These are phyloP conservation scores for Adelognathus sp. DNA, from an alignment of 2,888 invertebrate species.

Conservation along the genomic window DNA sequence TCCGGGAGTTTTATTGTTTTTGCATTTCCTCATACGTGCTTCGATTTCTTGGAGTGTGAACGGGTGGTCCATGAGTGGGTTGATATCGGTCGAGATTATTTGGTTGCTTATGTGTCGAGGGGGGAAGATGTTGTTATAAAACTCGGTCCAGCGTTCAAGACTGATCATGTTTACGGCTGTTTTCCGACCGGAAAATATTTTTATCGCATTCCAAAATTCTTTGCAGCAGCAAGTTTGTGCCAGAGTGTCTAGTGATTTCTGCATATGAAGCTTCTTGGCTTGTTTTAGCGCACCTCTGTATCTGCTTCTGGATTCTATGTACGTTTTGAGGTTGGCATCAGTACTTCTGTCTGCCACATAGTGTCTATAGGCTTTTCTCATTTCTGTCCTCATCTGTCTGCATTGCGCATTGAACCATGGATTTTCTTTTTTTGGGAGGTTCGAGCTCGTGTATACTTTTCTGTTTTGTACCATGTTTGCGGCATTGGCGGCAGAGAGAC, in stretches of 20 bases:
- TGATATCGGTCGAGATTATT: background rate
- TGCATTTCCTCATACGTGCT: too few relatives aligned
- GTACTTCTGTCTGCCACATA: background rate
- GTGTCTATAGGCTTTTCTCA: background rate
- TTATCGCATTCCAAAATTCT: conserved; percentile 14
- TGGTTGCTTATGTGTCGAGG: background rate
- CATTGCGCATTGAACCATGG: background rate
- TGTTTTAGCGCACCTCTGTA: background rate
- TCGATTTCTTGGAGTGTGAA: background rate
- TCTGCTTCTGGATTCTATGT: background rate
- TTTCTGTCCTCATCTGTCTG: background rate
- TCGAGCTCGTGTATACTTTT: background rate
- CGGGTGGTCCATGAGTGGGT: background rate
- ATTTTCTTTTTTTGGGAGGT: background rate
- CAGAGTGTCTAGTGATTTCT: background rate
- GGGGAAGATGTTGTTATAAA: too few relatives aligned
- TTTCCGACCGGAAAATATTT: background rate
- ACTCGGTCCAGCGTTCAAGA: too few relatives aligned
- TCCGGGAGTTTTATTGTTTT: too few relatives aligned
- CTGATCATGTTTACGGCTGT: background rate
- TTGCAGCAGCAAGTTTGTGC: background rate
- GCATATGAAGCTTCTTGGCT: background rate
- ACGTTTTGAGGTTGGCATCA: background rate
- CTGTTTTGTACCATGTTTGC: background rate
- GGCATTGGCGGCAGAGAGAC: background rate